Base-by-base conservation (phyloP, 2,888 invertebrate species). In the Neelides folsomi region DNA sequence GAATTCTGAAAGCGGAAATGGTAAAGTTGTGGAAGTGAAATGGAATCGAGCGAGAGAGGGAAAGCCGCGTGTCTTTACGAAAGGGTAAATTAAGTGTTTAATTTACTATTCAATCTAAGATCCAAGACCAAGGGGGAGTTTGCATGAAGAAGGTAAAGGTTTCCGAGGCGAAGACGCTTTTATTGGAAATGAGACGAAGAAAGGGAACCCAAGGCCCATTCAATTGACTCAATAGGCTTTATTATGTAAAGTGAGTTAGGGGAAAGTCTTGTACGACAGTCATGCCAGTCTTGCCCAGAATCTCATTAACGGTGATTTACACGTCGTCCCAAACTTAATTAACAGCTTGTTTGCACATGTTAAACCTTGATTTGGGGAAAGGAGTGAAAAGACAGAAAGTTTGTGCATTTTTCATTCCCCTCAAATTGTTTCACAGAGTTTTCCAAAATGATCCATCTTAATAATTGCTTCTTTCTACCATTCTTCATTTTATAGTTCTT, bases 311-410 rank as follows among this genome's bases (percentile, higher is more conserved):
- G 38, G 47, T 47, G 47, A 47, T 47, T 47, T 47, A 47, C 47
- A 47, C 39, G 47, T 47, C 47, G 47, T 45, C 47, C 47, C 37
- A 47, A 47, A 47, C 47, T 47, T 47, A 47, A 47, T 47, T 47
- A 47, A 47, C 47, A 47, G 47, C 47, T 47, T 47, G 47, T 47
- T 47, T 47, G 47, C 47, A 47, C 47, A 47, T 47, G 47, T 47
- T 47, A 47, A 38, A 47, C 39, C 39, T 47, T 47, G 47, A 47
- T 38, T 37, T 38, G 47, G 47, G 37, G 47, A 47, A 20, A 47
- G 37, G 39, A 27, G 27, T 27, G 27, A 27, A 27, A 27, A 27
- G 27, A 27, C 27, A 27, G n/a, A n/a, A 47, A 47, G 38, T 47
- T 47, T 47, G 35, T 35, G 39, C 47, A 47, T 47, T 47, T 47